Percentiles rank a stretch among this genome's conserved stretches.
Conservation (phyloP, 2,113 vertebrate genomes). For the Pangasianodon hypophthalmus region DNA sequence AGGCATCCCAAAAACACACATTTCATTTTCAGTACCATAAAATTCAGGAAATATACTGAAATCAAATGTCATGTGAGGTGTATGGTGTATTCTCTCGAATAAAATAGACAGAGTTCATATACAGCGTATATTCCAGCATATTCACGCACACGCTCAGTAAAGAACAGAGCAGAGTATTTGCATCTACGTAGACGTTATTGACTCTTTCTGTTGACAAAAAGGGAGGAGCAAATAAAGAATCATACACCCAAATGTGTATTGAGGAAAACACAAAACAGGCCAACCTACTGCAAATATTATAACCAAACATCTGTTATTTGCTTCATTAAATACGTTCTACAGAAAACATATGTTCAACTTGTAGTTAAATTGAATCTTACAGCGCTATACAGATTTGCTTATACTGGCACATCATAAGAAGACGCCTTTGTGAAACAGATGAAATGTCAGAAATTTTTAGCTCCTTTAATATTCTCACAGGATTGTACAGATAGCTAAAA, state of each 20-base stretch:
- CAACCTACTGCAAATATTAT: neutral
- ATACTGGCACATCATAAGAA: slow-evolving; percentile 26
- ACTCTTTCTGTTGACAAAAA: slow-evolving; percentile 13
- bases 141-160: neutral
- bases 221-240: slow-evolving; percentile 16
- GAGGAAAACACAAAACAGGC: neutral
- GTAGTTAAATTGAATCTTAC: neutral
- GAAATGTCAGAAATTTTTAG: slow-evolving; percentile 22
- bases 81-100: neutral
- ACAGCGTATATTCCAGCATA: neutral
- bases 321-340: neutral
- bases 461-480: slow-evolving; percentile 47
- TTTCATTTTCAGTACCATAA: neutral
- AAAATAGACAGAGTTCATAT: neutral
- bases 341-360: neutral
- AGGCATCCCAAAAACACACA: neutral
- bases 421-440: slow-evolving; percentile 20
- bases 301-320: neutral
- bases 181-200: neutral
- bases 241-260: neutral
- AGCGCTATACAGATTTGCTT: neutral
- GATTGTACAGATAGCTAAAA: slow-evolving; percentile 33
- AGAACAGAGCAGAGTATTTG: neutral
- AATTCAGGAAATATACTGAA: neutral
- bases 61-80: neutral